Evolutionary conservation across 2,113 vertebrate species (phyloP), one percentile per base, ranked within the genome.

Genomic region (Xiphophorus hellerii): DNA sequence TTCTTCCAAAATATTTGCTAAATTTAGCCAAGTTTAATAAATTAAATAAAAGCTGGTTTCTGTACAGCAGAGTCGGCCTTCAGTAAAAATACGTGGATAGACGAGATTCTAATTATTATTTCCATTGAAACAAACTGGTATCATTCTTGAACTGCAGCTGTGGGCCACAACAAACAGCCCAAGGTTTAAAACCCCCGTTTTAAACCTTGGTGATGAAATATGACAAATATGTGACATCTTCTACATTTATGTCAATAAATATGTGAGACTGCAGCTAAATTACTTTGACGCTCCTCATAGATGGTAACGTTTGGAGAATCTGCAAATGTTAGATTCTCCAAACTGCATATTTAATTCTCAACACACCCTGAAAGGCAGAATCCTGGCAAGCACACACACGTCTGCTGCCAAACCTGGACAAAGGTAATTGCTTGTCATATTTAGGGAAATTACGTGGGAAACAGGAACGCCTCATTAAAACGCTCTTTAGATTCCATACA

Each of bases 381-480:
- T 86, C 66, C 76, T 93, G 90, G 89, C 92, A 86, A 70, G 44
- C 69, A 30, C 2, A 28, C 64, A 74, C 39, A 22, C 31, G 76
- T 35, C 42, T 9, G 44, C 84, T 91, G 90, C 88, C 90, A 92
- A 84, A 69, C 81, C 70, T 17, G 39, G 77, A 92, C 86, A 88
- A 87, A 78, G 67, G 85, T 88, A 90, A 93, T 85, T 86, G 89
- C 86, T 89, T 87, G 90, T 90, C 90, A 87, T 85, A 87, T 88
- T 84, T 87, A 72, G 71, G 71, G 72, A 89, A 85, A 85, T 80
- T 27, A 79, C 89, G 77, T 77, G 42, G 66, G 67, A 85, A 86
- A 86, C 72, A 87, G 72, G 84, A 85, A 80, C 77, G 71, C 62
- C 48, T 64, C 54, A 88, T 86, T 80, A 76, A 84, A 87, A 77